Evolutionary conservation across 2,113 vertebrate species (phyloP).

Genomic region (Pedionomus torquatus): DNA sequence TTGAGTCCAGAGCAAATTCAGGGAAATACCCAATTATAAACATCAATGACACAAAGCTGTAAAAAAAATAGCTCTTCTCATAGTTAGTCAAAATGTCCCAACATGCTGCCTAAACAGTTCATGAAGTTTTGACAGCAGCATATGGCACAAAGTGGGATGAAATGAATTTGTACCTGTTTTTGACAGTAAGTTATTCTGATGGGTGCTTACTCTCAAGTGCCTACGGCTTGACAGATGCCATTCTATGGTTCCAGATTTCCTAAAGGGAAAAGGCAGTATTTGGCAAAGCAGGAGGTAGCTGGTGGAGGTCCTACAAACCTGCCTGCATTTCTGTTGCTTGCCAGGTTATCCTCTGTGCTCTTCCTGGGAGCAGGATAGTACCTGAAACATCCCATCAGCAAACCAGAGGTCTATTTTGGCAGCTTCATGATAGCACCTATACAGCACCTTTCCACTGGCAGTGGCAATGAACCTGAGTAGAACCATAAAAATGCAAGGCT

Average conservation of each 20-base stretch:
- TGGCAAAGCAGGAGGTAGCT: conserved; percentile 29
- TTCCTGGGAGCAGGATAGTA: background rate
- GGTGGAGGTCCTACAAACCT: background rate
- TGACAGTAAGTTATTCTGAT: conserved; percentile 69
- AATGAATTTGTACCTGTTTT: conserved; percentile 62
- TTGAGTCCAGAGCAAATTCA: background rate
- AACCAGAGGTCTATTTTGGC: background rate
- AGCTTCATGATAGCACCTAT: background rate
- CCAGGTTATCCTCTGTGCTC: background rate
- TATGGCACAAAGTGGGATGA: conserved; percentile 61
- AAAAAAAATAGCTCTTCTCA: conserved; percentile 44
- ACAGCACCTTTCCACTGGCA: background rate
- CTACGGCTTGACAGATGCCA: conserved; percentile 63
- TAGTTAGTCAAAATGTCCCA: conserved; percentile 64
- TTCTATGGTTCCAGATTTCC: conserved; percentile 51
- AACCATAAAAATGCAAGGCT: accelerated
- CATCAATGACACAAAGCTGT: background rate
- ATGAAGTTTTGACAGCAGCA: conserved; percentile 70
- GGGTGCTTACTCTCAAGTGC: conserved; percentile 55
- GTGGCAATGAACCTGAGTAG: background rate
- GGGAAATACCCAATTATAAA: conserved; percentile 36
- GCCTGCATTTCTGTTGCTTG: background rate
- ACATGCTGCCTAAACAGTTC: conserved; percentile 67
- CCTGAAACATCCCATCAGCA: background rate
- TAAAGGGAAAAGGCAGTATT: conserved; percentile 39